Base-by-base conservation (phyloP, 2,797 vertebrate species). In the Crocidura indochinensis region DNA sequence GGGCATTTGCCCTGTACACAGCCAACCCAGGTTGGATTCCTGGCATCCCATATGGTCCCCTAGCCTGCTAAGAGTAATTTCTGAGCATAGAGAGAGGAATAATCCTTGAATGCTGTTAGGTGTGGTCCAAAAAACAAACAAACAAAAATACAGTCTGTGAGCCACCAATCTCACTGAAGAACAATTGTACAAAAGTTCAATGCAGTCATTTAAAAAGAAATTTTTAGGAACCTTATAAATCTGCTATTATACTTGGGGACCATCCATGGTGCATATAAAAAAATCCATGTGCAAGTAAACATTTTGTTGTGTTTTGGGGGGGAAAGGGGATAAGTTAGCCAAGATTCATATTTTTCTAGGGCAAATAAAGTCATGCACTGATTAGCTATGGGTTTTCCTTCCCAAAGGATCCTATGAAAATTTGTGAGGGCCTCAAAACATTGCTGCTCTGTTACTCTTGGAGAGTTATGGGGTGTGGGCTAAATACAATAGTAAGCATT, bases 221-320 rank as follows among this genome's bases (percentile, higher is more conserved):
- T 95, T 95, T 91, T 94, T 95, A 96, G 91, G 84, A 75, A 71
- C 81, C 93, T 88, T 94, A 89, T 93, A 93, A 96, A 94, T 93
- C 93, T 88, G 64, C 78, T 74, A 38, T 85, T 87, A 72, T 76
- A 77, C 89, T 87, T 71, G 26, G 83, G 75, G 76, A 94, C 75
- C 9, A 80, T 93, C 87, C n/a, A 56, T 65, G 71, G 73, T 86
- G 76, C 74, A 72, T 88, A n/a, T 94, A 90, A 90, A 91, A 38
- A 94, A 90, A 79, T 68, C 89, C 89, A 4, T 29, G 86, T 77
- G 68, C 84, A 95, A 93, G 84, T 89, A 94, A 94, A 89, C 87
- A 87, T 90, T 92, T 94, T 94, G 95, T 72, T 75, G 82, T 53
- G 68, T 96, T 88, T 96, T 95, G 94, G 90, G 85, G 90, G 85